phyloP scores from a whole-genome alignment of 1,140 invertebrate species.

The Heterodera schachtii region DNA sequence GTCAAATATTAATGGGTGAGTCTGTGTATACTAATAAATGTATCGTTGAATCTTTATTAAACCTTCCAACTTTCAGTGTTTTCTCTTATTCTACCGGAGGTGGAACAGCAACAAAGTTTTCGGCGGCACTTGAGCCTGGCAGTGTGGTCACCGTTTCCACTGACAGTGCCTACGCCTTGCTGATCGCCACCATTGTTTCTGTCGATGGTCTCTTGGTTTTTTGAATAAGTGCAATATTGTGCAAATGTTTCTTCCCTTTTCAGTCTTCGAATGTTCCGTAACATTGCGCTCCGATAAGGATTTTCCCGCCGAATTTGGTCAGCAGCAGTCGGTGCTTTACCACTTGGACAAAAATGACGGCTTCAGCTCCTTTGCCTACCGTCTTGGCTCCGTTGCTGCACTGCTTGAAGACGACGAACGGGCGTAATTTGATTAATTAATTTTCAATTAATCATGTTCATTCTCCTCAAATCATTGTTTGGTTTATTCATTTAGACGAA shows the following conservation, averaged over 20 bases:
- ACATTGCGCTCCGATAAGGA: conserved; percentile 18
- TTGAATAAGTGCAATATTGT: not conserved
- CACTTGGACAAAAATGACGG: conserved; percentile 29
- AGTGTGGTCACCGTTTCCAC: conserved; percentile 21
- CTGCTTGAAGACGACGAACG: conserved; percentile 17
- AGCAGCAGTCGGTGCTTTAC: not conserved
- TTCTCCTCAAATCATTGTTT: too few species aligned
- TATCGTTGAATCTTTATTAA: not conserved
- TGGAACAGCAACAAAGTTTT: not conserved
- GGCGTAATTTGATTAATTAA: not conserved
- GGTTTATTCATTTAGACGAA: not conserved
- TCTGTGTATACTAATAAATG: too few species aligned
- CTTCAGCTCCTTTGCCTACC: conserved; percentile 19
- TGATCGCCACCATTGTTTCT: conserved; percentile 16
- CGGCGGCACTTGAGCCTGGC: not conserved
- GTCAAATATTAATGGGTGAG: not conserved
- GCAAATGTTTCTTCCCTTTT: not conserved
- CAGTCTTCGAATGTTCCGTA: not conserved
- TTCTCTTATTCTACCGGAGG: not conserved
- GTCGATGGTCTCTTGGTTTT: not conserved
- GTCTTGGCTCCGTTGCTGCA: conserved; percentile 17
- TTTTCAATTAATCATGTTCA: too few species aligned
- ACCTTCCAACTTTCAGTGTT: not conserved
- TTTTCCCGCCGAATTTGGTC: not conserved
- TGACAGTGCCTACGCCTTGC: conserved; percentile 11